Evolutionary conservation across 2,888 invertebrate species (phyloP).

Genomic region (Acanthosepion lycidas): DNA sequence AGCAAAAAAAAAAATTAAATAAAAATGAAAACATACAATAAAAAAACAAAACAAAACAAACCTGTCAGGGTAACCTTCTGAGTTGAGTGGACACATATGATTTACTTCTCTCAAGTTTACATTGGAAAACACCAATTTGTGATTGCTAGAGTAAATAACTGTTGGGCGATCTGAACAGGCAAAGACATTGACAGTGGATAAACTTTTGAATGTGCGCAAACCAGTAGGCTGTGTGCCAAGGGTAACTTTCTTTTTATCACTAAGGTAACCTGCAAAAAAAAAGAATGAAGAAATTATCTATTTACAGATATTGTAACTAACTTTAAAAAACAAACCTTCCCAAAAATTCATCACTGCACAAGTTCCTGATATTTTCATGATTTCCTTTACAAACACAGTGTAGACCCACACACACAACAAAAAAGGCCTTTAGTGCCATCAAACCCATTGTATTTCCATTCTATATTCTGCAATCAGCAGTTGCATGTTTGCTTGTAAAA

Average conservation of each 20-base stretch:
- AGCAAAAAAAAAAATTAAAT: not conserved
- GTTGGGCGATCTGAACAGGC: slow-evolving; percentile 99
- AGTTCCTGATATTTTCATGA: no score
- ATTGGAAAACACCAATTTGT: slow-evolving; percentile 98
- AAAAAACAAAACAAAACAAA: slow-evolving; percentile 66
- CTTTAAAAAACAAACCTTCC: not conserved
- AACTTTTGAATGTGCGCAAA: slow-evolving; percentile 84
- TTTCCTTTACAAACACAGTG: no score
- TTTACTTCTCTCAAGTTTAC: slow-evolving; percentile 85
- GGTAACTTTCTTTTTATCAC: slow-evolving; percentile 95
- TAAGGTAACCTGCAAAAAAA: slow-evolving; percentile 80
- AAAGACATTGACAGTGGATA: slow-evolving; percentile 93
- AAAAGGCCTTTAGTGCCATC: no score
- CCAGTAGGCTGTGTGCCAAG: slow-evolving; percentile 98
- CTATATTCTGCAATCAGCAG: no score
- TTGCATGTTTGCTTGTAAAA: no score
- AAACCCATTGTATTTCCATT: no score
- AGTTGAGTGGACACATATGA: slow-evolving; percentile 98
- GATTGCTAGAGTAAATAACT: slow-evolving; percentile 99
- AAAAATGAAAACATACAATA: not conserved
- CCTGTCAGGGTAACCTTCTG: slow-evolving; percentile 95
- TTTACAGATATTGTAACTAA: no score
- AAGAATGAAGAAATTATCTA: not conserved
- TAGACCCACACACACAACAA: no score
- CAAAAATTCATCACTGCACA: no score